Base-by-base conservation (phyloP, 2,113 vertebrate species). In the Pelecanus crispus region DNA sequence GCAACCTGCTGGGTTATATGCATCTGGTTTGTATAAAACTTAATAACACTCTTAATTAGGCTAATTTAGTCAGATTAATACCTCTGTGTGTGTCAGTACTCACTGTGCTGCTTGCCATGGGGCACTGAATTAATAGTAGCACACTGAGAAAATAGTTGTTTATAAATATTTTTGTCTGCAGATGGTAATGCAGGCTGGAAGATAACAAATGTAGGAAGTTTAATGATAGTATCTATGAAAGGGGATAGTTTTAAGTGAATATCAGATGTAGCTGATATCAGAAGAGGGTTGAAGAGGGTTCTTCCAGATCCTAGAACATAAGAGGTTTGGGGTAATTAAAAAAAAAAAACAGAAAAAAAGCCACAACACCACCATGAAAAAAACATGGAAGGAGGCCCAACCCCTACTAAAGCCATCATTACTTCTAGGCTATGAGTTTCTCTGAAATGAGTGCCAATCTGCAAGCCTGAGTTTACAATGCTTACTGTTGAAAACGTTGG, bases 61-160 rank as follows among this genome's bases (percentile, higher is more conserved):
- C 95, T 98, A 97, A 98, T 98, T 97, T 97, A 96, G 94, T 96
- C 94, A 97, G 97, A 97, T 98, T 98, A 98, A 98, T 98, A 95
- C 95, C 97, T 95, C 94, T 90, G 70, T 93, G 81, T 87, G 77
- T 98, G 95, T 97, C 95, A 94, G 93, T 92, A 77, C 89, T 97
- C 84, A 84, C 95, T 97, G 94, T 91, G 88, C 89, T 92, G 88
- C 97, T 93, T 96, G 93, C 94, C 93, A 92, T 45, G 90, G 96
- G 95, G 95, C 92, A 91, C 73, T 84, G 82, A 91, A 96, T 98
- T 97, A 97, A 96, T 90, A 94, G 65, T 47, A 90, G 62, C 94
- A 92, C 62, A 87, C 93, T 95, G 95, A 95, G 94, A 94, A 97
- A 98, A 96, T 94, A 92, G 82, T 49, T 6, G 15, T 87, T 93